Percentiles rank a stretch among this genome's conserved stretches.
phyloP scores from a whole-genome alignment of 2,888 invertebrate species.

The Orthonychiurus folsomi region DNA sequence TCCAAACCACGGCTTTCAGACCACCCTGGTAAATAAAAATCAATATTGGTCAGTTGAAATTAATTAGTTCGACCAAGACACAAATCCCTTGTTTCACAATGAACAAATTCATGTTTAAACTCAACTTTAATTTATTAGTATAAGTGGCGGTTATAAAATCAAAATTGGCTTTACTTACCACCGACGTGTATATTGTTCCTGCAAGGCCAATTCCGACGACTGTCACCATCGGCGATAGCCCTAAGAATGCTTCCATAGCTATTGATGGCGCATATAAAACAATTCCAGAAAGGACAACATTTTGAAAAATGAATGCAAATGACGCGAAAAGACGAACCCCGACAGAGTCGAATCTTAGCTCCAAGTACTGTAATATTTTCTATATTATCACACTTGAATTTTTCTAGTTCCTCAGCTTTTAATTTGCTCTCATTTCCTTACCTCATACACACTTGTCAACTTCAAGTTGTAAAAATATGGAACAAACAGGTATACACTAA shows the following conservation, averaged over 20 bases:
- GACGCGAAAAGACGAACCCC: constrained; percentile 29
- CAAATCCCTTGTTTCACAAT: no score
- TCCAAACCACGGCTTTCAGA: constrained; percentile 43
- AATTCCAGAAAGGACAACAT: constrained; percentile 30
- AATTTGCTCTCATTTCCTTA: no score
- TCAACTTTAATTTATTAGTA: no score
- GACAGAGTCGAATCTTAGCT: constrained; percentile 25
- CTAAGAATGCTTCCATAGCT: constrained; percentile 31
- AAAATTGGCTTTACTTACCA: constrained; percentile 18
- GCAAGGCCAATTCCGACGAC: constrained; percentile 29
- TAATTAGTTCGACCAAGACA: no score
- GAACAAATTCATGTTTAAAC: no score
- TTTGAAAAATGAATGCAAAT: constrained; percentile 31
- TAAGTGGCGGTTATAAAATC: no score
- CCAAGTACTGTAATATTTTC: constrained; percentile 34
- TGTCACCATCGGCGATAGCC: constrained; percentile 26
- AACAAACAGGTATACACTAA: constrained; percentile 29
- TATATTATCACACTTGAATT: constrained; percentile 3
- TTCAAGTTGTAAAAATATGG: constrained; percentile 30
- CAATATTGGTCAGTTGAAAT: no score
- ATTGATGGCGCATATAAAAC: constrained; percentile 34
- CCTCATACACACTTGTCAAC: constrained; percentile 32
- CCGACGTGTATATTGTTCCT: constrained; percentile 33
- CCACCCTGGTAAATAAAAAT: constrained; percentile 9
- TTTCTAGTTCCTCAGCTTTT: background rate